Evolutionary conservation across 37 sponge, comb jelly and placozoan species (phyloP), one percentile per base, ranked within the genome.

Genomic region (Dysidea cf. avara): DNA sequence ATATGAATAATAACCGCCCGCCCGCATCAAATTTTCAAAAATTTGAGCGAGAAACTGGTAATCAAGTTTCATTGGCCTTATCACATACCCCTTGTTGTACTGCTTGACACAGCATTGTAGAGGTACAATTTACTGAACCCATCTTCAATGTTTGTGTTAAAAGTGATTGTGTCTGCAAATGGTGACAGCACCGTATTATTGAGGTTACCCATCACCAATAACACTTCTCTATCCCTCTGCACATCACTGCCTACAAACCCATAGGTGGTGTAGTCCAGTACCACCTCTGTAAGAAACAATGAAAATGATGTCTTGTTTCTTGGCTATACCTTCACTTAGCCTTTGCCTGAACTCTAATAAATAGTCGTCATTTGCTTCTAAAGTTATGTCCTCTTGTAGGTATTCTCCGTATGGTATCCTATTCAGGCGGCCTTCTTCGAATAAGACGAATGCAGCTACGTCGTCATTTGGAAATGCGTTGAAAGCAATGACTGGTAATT

Each of bases 91-190:
- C 5, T 24, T 25, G 28, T 60, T 28, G 18, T 24, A 2, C 26
- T 25, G 26, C 36, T 71, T 11, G 37, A 54, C 7, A 71, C 26
- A 6, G 34, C 34, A 30, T 71, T 71, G 25, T 54, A 16, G 36
- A 71, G 17, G 38, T 71, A 71, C 7, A 71, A 37, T 30, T 71
- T 71, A 43, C 71, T 71, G 22, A 71, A 71, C 17, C 54, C 71
- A 18, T 52, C 56, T 0, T 30, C 38, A 71, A 71, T 32, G 56
- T 53, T 32, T 2, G 18, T 54, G 1, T 30, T n/a, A 53, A 71
- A 71, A 6, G 57, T 30, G 11, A 71, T 18, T 2, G 54, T 37
- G 4, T 25, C 38, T 32, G 36, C 56, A 6, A 56, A 22, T 54
- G 71, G 71, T 43, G 46, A 5, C 7, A 13, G 14, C 0, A 1